Evolutionary conservation across 2,113 vertebrate species (phyloP).

Genomic region (Thalassarche chlororhynchos): DNA sequence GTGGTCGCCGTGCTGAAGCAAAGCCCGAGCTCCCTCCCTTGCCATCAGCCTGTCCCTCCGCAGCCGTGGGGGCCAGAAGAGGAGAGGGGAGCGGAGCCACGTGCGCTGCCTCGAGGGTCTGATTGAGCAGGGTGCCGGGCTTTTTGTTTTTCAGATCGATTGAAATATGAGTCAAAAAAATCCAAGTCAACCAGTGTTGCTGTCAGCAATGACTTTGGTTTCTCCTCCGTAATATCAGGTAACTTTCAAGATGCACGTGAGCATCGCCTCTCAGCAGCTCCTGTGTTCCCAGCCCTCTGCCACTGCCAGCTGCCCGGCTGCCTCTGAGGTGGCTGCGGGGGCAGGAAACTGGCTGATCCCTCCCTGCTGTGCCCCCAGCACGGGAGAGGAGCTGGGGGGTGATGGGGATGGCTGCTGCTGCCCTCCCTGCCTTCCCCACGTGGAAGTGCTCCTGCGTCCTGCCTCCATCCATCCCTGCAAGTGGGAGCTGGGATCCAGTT

Average conservation of each 20-base stretch:
- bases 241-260: neutral
- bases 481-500: neutral
- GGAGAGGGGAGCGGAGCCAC: neutral
- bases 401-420: neutral
- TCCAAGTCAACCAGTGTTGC: slow-evolving; percentile 84
- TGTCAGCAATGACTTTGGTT: slow-evolving; percentile 63
- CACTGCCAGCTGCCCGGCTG: neutral
- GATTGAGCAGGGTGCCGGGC: accelerated
- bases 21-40: neutral
- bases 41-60: neutral
- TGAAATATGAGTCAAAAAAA: slow-evolving; percentile 98
- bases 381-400: neutral
- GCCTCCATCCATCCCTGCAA: neutral
- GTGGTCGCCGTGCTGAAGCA: neutral
- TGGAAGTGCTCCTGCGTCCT: neutral
- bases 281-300: neutral
- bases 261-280: neutral
- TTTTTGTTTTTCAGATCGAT: slow-evolving; percentile 89
- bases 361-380: neutral
- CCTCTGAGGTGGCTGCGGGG: neutral
- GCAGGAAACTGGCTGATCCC: neutral
- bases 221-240: slow-evolving; percentile 73
- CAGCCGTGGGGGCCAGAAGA: neutral
- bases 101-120: neutral
- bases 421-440: neutral